A percentile compares a stretch with the other conserved stretches of the same genome.
Evolutionary conservation across 1,140 invertebrate species (phyloP).

Genomic region (Halictus rubicundus): DNA sequence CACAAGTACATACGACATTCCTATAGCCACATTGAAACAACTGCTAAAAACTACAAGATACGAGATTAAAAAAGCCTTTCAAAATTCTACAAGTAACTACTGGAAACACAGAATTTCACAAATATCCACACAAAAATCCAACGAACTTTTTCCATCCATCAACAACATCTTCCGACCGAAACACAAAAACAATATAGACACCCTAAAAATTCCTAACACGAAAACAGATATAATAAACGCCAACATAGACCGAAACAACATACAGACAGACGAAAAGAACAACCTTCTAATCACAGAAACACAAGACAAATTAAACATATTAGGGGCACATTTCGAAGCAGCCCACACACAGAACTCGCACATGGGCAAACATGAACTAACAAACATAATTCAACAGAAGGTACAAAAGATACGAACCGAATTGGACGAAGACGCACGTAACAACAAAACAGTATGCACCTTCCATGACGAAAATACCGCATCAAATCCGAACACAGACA

Average conservation of each 20-base stretch:
- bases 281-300: background rate
- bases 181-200: background rate
- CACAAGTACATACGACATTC: background rate
- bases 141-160: background rate
- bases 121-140: background rate
- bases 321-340: background rate
- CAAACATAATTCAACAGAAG: background rate
- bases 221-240: background rate
- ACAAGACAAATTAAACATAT: constrained; percentile 14
- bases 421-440: background rate
- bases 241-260: background rate
- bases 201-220: background rate
- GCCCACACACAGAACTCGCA: constrained; percentile 1
- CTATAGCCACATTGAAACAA: background rate
- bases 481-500: background rate
- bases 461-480: background rate
- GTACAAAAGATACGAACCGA: background rate
- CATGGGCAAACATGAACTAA: background rate
- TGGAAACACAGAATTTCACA: background rate
- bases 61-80: too few species aligned
- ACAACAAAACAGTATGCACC: background rate
- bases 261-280: background rate
- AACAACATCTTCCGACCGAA: background rate
- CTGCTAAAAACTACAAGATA: too few species aligned
- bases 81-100: background rate